Base-by-base conservation (phyloP, 2,113 vertebrate species). In the Peromyscus leucopus region DNA sequence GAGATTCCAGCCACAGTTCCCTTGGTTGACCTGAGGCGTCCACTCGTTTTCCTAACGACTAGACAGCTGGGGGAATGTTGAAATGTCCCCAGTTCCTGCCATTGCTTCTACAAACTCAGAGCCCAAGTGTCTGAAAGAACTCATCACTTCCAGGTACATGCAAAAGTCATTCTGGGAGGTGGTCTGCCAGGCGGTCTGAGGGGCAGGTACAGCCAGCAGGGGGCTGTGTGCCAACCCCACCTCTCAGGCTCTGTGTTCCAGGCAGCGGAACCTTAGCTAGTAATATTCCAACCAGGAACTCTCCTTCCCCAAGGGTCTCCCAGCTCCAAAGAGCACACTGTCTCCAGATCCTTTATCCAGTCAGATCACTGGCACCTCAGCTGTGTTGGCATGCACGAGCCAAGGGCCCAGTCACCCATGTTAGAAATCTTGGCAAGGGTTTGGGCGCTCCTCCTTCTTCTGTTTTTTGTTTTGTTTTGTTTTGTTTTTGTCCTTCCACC, bases 21-120 rank as follows among this genome's bases (percentile, higher is more conserved):
- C 15, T 86, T 76, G 72, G 80, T 13, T 72, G 28, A 82, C 65
- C 59, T 80, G 55, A 80, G 21, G 36, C 42, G 83, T 74, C 33
- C 5, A 80, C 13, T 69, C 17, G 10, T 82, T 96, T 89, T 89
- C 48, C 83, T 87, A 87, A 91, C 83, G 57, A 80, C 72, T 67
- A 88, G 63, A 84, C 26, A 88, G 5, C 72, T 87, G 28, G 21
- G 42, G 71, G 67, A 78, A 57, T 82, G n/a, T 65, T 93, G 59
- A 26, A 89, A 85, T 65, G 63, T 6, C 22, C 67, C 7, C 5
- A 26, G 31, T 67, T 61, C 22, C 39, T 92, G 21, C 51, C 9
- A 82, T 6, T 19, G 8, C 39, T 48, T n/a, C 28, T 39, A 13
- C 31, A 95, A 87, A 83, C 63, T 96, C 33, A 85, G 59, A 91